Base-by-base conservation (phyloP, 2,113 vertebrate species). In the Ascaphus truei region DNA sequence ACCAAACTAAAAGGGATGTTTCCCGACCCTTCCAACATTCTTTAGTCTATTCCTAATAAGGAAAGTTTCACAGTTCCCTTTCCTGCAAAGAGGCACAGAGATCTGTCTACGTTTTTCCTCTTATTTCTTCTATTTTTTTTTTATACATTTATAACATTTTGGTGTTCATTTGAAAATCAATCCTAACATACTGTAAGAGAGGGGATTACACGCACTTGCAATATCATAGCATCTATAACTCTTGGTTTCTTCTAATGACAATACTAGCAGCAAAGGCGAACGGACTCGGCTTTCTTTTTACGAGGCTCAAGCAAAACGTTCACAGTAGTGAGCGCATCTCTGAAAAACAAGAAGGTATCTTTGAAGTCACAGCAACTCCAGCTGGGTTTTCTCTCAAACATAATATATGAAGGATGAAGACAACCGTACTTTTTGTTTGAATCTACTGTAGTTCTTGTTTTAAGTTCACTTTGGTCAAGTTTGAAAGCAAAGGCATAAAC, bases 1-100 rank as follows among this genome's bases (percentile, higher is more conserved):
- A 4, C 58, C 64, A 23, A 55, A 47, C 75, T 81, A 57, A 48
- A 7, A 37, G 66, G 71, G 78, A 60, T 72, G 61, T 55, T 18
- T 1, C 76, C 76, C 73, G 66, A 75, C 75, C 69, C 39, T 5
- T 78, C 50, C 77, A 72, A 52, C 72, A 75, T 80, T 82, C 75
- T 77, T 79, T 72, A 9, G n/a, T 71, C 74, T 76, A 3, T 62
- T 86, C 75, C 83, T 80, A 79, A 73, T 48, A 81, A 79, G 76
- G 74, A 73, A 68, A 78, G 25, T 56, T 85, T 75, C 50, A 66
- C 63, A 81, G 62, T 79, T 83, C 63, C 33, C 66, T n/a, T 62
- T 57, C 61, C 72, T 71, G 26, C 80, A 84, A 74, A 75, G 50
- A 73, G 43, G 73, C 81, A 73, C 47, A 61, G 67, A 80, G 76